Percentiles rank a stretch among this genome's conserved stretches.
Evolutionary conservation across 2,888 invertebrate species (phyloP).

Genomic region (Shargacucullia verbasci): DNA sequence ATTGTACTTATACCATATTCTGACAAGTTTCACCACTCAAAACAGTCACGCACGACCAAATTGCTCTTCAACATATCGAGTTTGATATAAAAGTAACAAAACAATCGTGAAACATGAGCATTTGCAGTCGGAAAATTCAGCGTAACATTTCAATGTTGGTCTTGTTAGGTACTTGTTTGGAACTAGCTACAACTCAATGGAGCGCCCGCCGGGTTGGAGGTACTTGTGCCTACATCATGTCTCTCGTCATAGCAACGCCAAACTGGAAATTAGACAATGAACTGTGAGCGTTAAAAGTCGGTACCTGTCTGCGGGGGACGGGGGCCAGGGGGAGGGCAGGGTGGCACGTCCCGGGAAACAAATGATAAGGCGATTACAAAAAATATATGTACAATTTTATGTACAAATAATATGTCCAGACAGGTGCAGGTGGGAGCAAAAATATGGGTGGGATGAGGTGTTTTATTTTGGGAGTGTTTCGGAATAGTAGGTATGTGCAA

Average conservation of each 20-base stretch:
- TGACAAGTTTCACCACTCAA: slow-evolving; percentile 14
- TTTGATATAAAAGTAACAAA: slow-evolving; percentile 32
- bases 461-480: slow-evolving; percentile 2
- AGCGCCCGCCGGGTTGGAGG: slow-evolving; percentile 37
- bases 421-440: slow-evolving; percentile 6
- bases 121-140: slow-evolving; percentile 15
- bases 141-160: slow-evolving; percentile 30
- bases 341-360: slow-evolving; percentile 47
- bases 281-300: slow-evolving; percentile 60
- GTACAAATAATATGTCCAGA: slow-evolving; percentile 27
- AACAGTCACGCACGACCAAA: slow-evolving; percentile 2
- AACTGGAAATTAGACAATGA: slow-evolving; percentile 70
- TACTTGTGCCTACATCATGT: slow-evolving; percentile 53
- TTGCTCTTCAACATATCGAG: slow-evolving; percentile 24
- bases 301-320: slow-evolving; percentile 41
- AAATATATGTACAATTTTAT: slow-evolving; percentile 44
- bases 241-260: slow-evolving; percentile 75
- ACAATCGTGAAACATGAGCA: slow-evolving; percentile 19
- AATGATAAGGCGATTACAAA: slow-evolving; percentile 52
- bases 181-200: slow-evolving; percentile 39
- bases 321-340: slow-evolving; percentile 35
- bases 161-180: slow-evolving; percentile 36
- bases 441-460: not conserved
- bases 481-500: not conserved
- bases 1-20: too few relatives aligned